phyloP scores from a whole-genome alignment of 2,888 invertebrate genomes.

The Chrysotoxum bicinctum region DNA sequence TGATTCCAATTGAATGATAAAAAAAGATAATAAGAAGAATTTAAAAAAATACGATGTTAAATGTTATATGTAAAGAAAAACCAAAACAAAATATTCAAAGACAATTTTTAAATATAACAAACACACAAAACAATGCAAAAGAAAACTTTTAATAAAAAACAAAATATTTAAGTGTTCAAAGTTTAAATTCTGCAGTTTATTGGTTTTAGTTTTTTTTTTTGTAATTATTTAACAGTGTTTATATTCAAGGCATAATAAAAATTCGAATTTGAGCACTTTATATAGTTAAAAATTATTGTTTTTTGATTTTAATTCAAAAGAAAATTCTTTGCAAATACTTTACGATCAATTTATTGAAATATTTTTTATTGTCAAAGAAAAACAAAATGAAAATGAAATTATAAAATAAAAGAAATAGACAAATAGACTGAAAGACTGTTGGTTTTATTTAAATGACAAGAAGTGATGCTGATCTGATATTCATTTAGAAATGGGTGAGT shows the following conservation, averaged over 20 bases:
- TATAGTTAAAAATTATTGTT: conserved; percentile 21
- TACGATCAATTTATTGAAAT: conserved; percentile 64
- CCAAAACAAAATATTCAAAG: conserved; percentile 61
- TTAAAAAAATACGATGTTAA: conserved; percentile 63
- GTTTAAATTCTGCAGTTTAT: conserved; percentile 37
- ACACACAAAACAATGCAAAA: conserved; percentile 62
- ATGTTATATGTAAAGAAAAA: conserved; percentile 72
- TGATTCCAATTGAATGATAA: conserved; percentile 75
- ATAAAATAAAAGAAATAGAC: conserved; percentile 73
- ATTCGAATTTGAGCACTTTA: conserved; percentile 59
- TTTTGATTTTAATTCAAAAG: conserved; percentile 22
- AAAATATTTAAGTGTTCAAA: conserved; percentile 38
- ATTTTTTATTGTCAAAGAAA: conserved; percentile 71
- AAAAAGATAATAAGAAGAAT: conserved; percentile 74
- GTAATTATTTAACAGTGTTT: conserved; percentile 18
- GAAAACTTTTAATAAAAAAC: conserved; percentile 33
- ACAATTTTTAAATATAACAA: conserved; percentile 60
- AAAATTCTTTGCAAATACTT: conserved; percentile 64
- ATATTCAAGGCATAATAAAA: conserved; percentile 42
- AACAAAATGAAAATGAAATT: conserved; percentile 58
- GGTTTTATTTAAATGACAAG: conserved; percentile 36
- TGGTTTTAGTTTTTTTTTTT: not conserved
- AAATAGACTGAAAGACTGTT: conserved; percentile 71
- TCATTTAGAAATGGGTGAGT: not conserved
- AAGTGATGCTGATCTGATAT: not conserved